Evolutionary conservation across 2,797 vertebrate species (phyloP).

Genomic region (Siniperca obscura): DNA sequence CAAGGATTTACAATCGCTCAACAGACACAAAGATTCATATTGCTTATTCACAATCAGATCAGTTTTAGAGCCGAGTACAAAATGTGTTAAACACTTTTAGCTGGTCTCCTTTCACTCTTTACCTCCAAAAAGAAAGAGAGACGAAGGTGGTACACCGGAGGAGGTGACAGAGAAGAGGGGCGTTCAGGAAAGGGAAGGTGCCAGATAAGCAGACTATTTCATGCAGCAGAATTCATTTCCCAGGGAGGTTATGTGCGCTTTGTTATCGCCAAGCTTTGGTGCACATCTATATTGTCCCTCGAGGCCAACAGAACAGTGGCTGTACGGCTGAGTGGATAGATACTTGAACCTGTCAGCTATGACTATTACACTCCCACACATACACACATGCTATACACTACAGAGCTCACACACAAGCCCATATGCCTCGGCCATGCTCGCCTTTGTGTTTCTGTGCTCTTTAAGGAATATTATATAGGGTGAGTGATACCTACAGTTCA

Average conservation of each 20-base stretch:
- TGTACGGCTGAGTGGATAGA: slow-evolving; percentile 82
- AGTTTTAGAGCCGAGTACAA: slow-evolving; percentile 8
- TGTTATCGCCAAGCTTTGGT: slow-evolving; percentile 84
- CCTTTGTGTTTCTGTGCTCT: slow-evolving; percentile 21
- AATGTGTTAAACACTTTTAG: slow-evolving; percentile 24
- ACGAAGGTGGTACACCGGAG: slow-evolving; percentile 33
- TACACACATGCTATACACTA: slow-evolving; percentile 55
- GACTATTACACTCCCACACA: slow-evolving; percentile 76
- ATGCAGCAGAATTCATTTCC: slow-evolving; percentile 83
- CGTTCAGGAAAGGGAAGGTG: slow-evolving; percentile 51
- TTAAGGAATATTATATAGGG: slow-evolving; percentile 27
- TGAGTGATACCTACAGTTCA: slow-evolving; percentile 49
- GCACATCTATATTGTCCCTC: slow-evolving; percentile 84
- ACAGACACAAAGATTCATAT: slow-evolving; percentile 4
- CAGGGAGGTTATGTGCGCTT: slow-evolving; percentile 78
- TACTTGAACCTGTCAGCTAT: slow-evolving; percentile 83
- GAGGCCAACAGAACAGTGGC: slow-evolving; percentile 79
- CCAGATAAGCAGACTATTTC: slow-evolving; percentile 82
- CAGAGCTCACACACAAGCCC: slow-evolving; percentile 35
- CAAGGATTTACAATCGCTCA: slow-evolving; percentile 40
- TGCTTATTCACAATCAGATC: slow-evolving; percentile 16
- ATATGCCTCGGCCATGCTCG: slow-evolving; percentile 9
- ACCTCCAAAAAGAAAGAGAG: slow-evolving; percentile 30
- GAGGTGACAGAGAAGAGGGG: slow-evolving; percentile 36
- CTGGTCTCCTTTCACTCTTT: slow-evolving; percentile 36